phyloP scores from a whole-genome alignment of 2,888 invertebrate species.

The Cotesia congregata region DNA sequence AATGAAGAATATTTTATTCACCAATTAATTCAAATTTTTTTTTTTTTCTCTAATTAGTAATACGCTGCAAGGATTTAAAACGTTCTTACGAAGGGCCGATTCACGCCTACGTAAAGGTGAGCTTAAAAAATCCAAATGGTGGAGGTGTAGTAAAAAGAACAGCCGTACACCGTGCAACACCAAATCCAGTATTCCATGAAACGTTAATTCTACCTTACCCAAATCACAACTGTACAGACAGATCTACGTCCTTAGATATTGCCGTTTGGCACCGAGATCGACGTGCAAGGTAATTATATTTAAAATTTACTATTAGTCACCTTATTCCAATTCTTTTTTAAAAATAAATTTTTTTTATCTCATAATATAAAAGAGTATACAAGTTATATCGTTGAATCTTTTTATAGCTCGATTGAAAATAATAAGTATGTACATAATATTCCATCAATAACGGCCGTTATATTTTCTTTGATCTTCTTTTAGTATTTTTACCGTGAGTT shows the following conservation, averaged over 20 bases:
- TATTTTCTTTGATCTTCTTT: conserved; percentile 25
- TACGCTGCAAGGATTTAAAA: conserved; percentile 82
- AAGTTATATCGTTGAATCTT: conserved; percentile 3
- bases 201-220: conserved; percentile 79
- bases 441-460: conserved; percentile 9
- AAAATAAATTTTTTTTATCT: not conserved
- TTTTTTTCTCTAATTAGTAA: conserved; percentile 72
- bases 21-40: not conserved
- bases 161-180: conserved; percentile 84
- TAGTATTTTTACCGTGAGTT: not conserved
- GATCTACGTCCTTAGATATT: conserved; percentile 78
- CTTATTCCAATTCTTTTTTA: not conserved
- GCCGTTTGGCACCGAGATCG: conserved; percentile 91
- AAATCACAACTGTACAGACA: conserved; percentile 67
- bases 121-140: conserved; percentile 67
- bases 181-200: conserved; percentile 85
- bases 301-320: not conserved
- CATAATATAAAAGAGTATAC: not conserved
- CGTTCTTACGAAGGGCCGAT: conserved; percentile 78
- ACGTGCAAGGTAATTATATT: conserved; percentile 79
- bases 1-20: conserved; percentile 6
- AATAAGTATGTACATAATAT: not conserved
- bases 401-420: not conserved
- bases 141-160: conserved; percentile 81
- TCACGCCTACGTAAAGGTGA: conserved; percentile 87